A percentile compares a stretch with the other conserved stretches of the same genome.
Evolutionary conservation across 2,797 vertebrate species (phyloP).

Genomic region (Galaxias olidus): DNA sequence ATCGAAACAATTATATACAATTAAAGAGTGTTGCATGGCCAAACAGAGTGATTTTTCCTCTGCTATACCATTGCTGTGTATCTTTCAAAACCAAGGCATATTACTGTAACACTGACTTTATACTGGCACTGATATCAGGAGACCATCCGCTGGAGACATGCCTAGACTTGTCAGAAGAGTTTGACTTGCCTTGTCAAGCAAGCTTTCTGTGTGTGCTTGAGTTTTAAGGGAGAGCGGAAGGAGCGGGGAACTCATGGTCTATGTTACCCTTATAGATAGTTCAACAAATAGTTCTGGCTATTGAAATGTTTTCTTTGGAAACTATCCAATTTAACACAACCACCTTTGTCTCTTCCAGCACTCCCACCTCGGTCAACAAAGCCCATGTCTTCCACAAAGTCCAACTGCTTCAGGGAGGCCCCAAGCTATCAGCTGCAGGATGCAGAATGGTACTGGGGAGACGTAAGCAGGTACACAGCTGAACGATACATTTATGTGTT

Average conservation of each 20-base stretch:
- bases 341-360: slow-evolving; percentile 66
- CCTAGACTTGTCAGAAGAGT: slow-evolving; percentile 61
- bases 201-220: slow-evolving; percentile 4
- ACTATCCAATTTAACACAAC: too few relatives aligned
- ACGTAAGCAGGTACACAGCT: slow-evolving; percentile 86
- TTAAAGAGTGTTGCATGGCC: slow-evolving; percentile 2
- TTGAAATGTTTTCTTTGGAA: too few relatives aligned
- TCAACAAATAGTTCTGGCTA: too few relatives aligned
- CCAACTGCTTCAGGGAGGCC: slow-evolving; percentile 75
- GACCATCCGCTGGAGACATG: slow-evolving; percentile 62
- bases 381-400: slow-evolving; percentile 78
- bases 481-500: background rate
- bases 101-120: slow-evolving; percentile 25
- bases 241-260: too few relatives aligned
- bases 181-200: slow-evolving; percentile 49
- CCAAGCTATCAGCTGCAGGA: slow-evolving; percentile 82
- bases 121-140: slow-evolving; percentile 29
- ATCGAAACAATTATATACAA: slow-evolving; percentile 10
- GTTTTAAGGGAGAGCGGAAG: background rate
- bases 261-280: too few relatives aligned
- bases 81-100: background rate
- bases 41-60: too few relatives aligned
- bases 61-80: too few relatives aligned
- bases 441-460: slow-evolving; percentile 97
- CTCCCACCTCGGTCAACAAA: slow-evolving; percentile 92